Conservation (phyloP, 2,888 invertebrate genomes). For the Conops quadrifasciatus region DNA sequence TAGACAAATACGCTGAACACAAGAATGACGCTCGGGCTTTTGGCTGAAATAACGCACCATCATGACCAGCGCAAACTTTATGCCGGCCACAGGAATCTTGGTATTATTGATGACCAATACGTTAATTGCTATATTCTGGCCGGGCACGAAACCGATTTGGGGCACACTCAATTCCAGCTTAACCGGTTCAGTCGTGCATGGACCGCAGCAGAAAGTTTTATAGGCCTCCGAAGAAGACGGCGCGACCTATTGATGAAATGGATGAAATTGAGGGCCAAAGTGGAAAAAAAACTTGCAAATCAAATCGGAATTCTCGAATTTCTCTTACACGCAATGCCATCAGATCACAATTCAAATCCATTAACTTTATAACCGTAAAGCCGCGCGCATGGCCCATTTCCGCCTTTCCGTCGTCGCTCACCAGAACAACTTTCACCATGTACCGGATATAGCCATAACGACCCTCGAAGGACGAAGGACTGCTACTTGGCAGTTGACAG, state of each 20-base stretch:
- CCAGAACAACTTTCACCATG: slow-evolving; percentile 72
- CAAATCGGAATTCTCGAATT: background rate
- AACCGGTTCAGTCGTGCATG: slow-evolving; percentile 58
- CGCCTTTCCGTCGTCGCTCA: slow-evolving; percentile 86
- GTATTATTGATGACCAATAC: slow-evolving; percentile 71
- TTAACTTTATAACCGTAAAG: slow-evolving; percentile 79
- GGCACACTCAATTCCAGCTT: slow-evolving; percentile 56
- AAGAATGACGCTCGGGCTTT: slow-evolving; percentile 44
- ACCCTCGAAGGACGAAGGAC: slow-evolving; percentile 83
- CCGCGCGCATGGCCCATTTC: slow-evolving; percentile 80
- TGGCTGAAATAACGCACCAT: slow-evolving; percentile 54
- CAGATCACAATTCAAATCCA: slow-evolving; percentile 78
- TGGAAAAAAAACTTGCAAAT: too few species aligned
- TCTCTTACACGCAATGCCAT: slow-evolving; percentile 48
- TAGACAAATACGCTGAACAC: slow-evolving; percentile 55
- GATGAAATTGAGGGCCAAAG: too few species aligned
- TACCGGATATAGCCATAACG: slow-evolving; percentile 79
- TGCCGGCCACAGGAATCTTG: slow-evolving; percentile 53
- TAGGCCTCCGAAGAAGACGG: slow-evolving; percentile 55
- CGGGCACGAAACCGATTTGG: slow-evolving; percentile 60
- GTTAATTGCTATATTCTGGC: slow-evolving; percentile 56
- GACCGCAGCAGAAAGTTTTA: slow-evolving; percentile 58
- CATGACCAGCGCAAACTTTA: slow-evolving; percentile 55
- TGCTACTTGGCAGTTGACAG: slow-evolving; percentile 66
- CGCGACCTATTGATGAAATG: slow-evolving; percentile 44